Evolutionary conservation across 2,797 vertebrate species (phyloP), one percentile per base, ranked within the genome.

Genomic region (Helostoma temminkii): DNA sequence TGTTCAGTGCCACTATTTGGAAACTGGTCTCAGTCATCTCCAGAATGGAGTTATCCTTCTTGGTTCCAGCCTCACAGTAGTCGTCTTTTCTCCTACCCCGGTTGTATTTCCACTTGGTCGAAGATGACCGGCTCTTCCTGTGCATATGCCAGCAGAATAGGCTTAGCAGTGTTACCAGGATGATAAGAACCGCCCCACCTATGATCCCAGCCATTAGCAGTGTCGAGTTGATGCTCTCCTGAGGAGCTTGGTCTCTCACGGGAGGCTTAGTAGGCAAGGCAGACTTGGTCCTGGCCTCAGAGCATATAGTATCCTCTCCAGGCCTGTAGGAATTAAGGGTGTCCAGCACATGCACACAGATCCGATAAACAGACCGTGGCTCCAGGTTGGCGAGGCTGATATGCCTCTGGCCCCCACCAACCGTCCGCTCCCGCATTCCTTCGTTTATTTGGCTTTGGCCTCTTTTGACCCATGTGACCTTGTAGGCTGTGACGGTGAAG

Each of bases 11-110:
- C 93, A 99, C 97, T 81, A 99, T 98, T 95, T 99, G 98, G 93
- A 99, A 99, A 90, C 97, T 99, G 87, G 97, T 99, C 94, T 99
- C 98, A 68, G 97, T 99, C 97, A 99, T 99, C 95, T 99, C 98
- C 93, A 99, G 94, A 91, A 99, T 99, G 91, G 98, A 98, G 93
- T 98, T 99, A 94, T 99, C 98, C 92, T 99, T 99, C 95, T 99
- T 99, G 83, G 98, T 99, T 49, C 98, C 98, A 0, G 98, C 97
- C 88, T 99, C 98, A 0, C 97, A 97, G 86, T 99, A 99, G 92
- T 99, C 98, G 2, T 99, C 98, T 99, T 99, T 99, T 96, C 98
- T 96, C 83, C 98, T 92, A 43, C 97, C 97, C 0, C 97, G 94
- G 91, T 98, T 99, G 59, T 99, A 99, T 95, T 99, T 98, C 98